Evolutionary conservation across 1,140 invertebrate species (phyloP), one percentile per base, ranked within the genome.

Genomic region (Laodelphax striatellus): DNA sequence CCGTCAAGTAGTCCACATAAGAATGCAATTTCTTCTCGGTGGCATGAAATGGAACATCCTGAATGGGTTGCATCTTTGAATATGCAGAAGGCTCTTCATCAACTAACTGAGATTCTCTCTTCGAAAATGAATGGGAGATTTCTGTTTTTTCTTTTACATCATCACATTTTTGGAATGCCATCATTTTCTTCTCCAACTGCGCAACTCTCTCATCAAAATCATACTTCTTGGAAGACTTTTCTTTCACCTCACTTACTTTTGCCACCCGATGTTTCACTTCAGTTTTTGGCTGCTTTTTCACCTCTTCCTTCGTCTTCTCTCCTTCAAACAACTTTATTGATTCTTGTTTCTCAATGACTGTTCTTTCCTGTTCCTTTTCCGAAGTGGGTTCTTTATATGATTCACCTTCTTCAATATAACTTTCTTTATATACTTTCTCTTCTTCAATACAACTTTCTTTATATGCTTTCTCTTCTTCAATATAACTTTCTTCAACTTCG

Each of bases 1-100:
- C 66, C 5, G 65, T 55, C 3, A 65, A 17, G 56, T 62, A 67
- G 52, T 67, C 66, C 17, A 62, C 53, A 31, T 54, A 62, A 11
- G 58, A 46, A 17, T 65, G 64, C 10, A 64, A 53, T 61, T 60
- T 64, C 38, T 43, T 57, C 55, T 57, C 50, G 13, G 55, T 52
- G 38, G 52, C 34, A 38, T 38, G 24, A 4, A 28, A 38, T 11
- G 34, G 10, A 38, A 11, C 34, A 8, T 38, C 11, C 11, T 38
- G 1, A 38, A 8, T 38, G 8, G 2, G 3, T 38, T 9, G 1
- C 11, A 13, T 3, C 34, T 11, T n/a, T n/a, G n/a, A n/a, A n/a
- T n/a, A n/a, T n/a, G n/a, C 34, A 38, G 34, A 38, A 8, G 34
- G 9, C 10, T 38, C 3, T 13, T 11, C 34, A 9, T 38, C 10